These are phyloP conservation scores for Nothobranchius kuhntae DNA, from an alignment of 2,113 vertebrate genomes.

Conservation along the genomic window DNA sequence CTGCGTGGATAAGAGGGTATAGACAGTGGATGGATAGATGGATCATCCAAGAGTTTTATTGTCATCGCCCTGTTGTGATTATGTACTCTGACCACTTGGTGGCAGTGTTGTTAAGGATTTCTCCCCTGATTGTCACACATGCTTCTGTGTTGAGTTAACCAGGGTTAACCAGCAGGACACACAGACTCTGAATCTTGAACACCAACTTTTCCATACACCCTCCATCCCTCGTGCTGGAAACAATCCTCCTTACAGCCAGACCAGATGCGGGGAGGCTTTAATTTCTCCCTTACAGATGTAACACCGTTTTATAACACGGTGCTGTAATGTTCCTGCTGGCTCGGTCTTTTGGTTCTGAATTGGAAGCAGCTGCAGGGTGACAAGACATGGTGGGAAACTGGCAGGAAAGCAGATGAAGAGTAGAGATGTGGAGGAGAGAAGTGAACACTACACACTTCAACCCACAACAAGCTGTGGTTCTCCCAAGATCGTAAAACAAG, in stretches of 20 bases:
- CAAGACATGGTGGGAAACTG: constrained; percentile 51
- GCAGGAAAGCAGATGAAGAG: constrained; percentile 50
- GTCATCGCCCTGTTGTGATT: constrained; percentile 14
- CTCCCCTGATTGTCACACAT: constrained; percentile 28
- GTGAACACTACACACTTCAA: constrained; percentile 23
- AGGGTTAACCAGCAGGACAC: constrained; percentile 61
- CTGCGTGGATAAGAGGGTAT: no score
- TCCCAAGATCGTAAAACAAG: constrained; percentile 22
- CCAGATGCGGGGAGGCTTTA: constrained; percentile 69
- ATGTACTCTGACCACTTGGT: constrained; percentile 58
- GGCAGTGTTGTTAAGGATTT: constrained; percentile 61
- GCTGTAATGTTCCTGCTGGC: constrained; percentile 62
- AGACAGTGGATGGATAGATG: no score
- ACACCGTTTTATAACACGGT: constrained; percentile 41
- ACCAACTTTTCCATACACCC: constrained; percentile 26
- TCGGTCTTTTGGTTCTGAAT: constrained; percentile 55
- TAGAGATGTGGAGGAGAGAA: constrained; percentile 54
- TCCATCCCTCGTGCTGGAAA: constrained; percentile 44
- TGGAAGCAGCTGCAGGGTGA: constrained; percentile 71
- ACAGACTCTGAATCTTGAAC: constrained; percentile 59
- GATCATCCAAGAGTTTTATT: no score
- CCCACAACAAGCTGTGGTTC: constrained; percentile 34
- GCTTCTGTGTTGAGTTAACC: constrained; percentile 41
- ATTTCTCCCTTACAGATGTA: constrained; percentile 73
- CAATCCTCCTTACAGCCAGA: constrained; percentile 32